Percentiles rank a stretch among this genome's conserved stretches.
These are phyloP conservation scores for Mechanitis messenoides DNA, from an alignment of 2,888 invertebrate genomes.

Conservation along the genomic window DNA sequence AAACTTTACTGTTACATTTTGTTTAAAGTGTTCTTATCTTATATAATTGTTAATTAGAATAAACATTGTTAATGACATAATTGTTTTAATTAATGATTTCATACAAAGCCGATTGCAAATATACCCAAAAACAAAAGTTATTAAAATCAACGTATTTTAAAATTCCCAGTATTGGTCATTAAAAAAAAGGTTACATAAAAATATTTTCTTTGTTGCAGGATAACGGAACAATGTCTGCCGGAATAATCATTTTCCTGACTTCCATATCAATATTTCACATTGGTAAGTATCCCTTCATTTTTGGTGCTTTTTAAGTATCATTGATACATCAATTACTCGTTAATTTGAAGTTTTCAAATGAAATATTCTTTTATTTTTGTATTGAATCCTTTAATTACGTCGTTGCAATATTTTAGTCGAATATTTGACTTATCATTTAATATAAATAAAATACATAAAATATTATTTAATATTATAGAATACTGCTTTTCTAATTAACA, in stretches of 20 bases:
- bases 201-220: conserved; percentile 46
- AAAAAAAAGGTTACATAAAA: background rate
- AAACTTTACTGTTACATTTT: too few species aligned
- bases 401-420: background rate
- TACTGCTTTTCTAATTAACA: too few species aligned
- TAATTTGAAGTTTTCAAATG: background rate
- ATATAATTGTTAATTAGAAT: too few species aligned
- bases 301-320: conserved; percentile 16
- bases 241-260: conserved; percentile 44
- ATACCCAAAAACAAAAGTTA: too few species aligned
- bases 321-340: conserved; percentile 11
- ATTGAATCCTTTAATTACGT: background rate
- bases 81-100: too few species aligned
- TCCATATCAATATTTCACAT: conserved; percentile 48
- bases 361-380: background rate
- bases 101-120: too few species aligned
- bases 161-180: background rate
- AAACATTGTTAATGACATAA: too few species aligned
- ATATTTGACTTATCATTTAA: too few species aligned
- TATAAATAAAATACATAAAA: too few species aligned
- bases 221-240: conserved; percentile 41
- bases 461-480: too few species aligned
- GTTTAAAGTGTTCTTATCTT: too few species aligned
- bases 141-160: background rate
- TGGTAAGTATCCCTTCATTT: conserved; percentile 43